Evolutionary conservation across 2,797 vertebrate genomes (phyloP).

Genomic region (Sebastes flavidus): DNA sequence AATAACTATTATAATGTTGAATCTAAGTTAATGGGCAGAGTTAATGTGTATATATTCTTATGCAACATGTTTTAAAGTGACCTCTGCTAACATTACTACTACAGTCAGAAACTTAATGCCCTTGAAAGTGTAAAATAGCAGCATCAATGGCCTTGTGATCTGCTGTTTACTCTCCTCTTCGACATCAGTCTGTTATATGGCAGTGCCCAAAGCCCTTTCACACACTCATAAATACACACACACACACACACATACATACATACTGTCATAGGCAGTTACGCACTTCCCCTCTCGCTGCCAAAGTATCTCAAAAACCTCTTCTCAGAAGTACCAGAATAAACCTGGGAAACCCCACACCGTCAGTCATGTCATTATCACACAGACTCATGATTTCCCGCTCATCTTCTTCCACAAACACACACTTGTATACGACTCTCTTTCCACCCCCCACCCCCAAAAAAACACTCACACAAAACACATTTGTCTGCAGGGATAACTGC

Average conservation of each 20-base stretch:
- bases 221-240: background rate
- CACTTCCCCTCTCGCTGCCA: constrained; percentile 22
- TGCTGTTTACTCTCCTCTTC: constrained; percentile 29
- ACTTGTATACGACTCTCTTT: background rate
- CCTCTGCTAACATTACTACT: background rate
- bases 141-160: background rate
- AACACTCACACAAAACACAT: background rate
- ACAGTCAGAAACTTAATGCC: background rate
- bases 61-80: background rate
- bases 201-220: background rate
- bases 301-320: constrained; percentile 38
- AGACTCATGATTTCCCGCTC: background rate
- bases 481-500: background rate
- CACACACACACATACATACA: background rate
- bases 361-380: constrained; percentile 23
- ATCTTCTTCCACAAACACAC: background rate
- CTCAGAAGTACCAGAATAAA: constrained; percentile 68
- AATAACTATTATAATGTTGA: background rate
- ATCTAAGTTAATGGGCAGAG: background rate
- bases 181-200: constrained; percentile 12
- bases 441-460: background rate
- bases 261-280: background rate
- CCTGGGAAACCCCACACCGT: constrained; percentile 67
- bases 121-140: constrained; percentile 14
- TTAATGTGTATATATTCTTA: background rate